Base-by-base conservation (phyloP, 2,113 vertebrate genomes). In the Mus spicilegus region DNA sequence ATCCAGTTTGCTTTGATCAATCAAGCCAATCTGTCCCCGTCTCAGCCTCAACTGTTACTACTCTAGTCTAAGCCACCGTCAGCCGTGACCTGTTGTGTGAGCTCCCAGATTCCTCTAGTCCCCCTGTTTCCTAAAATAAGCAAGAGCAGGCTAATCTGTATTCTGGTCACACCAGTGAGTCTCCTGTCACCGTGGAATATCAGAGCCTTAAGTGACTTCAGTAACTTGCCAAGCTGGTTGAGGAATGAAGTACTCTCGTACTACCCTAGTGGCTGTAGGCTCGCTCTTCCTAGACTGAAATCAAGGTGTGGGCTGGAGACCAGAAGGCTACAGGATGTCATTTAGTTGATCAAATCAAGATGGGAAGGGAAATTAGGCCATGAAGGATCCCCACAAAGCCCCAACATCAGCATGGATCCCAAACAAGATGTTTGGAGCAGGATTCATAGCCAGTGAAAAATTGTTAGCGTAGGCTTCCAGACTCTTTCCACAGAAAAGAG, bases 71-170 rank as follows among this genome's bases (percentile, higher is more conserved):
- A 3, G 11, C 24, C 82, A n/a, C 26, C 16, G 7, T 54, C 51
- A 1, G 12, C 12, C 16, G 39, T 58, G 81, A 12, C 16, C 22
- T 67, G 36, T 13, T 9, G 5, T 13, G 20, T 13, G 2, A 49
- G 17, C 28, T n/a, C 54, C 33, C 22, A 65, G 17, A 8, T 46
- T n/a, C 22, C 11, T 33, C 51, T 14, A 85, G 26, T 26, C n/a
- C 10, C 33, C 42, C 63, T 3, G 14, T 36, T 51, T 17, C 72
- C 17, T 39, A 11, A 36, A 39, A 42, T 16, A 42, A 51, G 13
- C 1, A 9, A 30, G 10, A 69, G 13, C 1, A 5, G 12, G 24
- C 13, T 20, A 20, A 1, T 42, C n/a, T 22, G 42, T 10, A 22
- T 81, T 67, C 24, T 0, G 5, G 33, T 49, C 30, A 42, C 28